A percentile compares a stretch with the other conserved stretches of the same genome.
phyloP scores from a whole-genome alignment of 2,797 vertebrate genomes.

The Myotis pilosus region DNA sequence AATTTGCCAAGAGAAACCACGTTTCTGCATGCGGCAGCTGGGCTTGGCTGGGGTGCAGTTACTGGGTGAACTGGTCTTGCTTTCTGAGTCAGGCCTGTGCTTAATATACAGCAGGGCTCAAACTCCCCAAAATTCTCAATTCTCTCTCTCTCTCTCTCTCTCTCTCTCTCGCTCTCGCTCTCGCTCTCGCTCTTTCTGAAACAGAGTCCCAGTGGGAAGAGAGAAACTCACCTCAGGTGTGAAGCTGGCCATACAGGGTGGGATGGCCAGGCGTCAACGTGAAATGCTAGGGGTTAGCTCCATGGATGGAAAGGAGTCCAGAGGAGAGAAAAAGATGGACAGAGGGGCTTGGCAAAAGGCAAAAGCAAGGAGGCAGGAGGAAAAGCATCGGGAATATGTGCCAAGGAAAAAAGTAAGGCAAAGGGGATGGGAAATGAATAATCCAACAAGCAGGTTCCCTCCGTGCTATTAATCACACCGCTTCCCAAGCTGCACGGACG shows the following conservation, averaged over 20 bases:
- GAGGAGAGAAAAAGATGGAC: constrained; percentile 59
- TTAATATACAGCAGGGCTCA: not conserved
- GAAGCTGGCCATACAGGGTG: constrained; percentile 84
- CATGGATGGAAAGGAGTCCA: constrained; percentile 76
- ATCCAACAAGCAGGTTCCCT: constrained; percentile 90
- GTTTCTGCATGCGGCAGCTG: constrained; percentile 40
- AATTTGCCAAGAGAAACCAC: constrained; percentile 73
- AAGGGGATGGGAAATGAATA: constrained; percentile 90
- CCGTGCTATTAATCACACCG: constrained; percentile 90
- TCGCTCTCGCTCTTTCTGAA: not conserved
- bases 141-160: no score
- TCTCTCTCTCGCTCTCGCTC: not conserved
- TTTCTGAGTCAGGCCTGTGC: not conserved
- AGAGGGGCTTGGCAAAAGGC: constrained; percentile 54
- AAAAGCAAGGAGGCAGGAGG: constrained; percentile 65
- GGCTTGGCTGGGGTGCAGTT: not conserved
- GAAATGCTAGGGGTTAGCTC: constrained; percentile 85
- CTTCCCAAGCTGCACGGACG: constrained; percentile 86
- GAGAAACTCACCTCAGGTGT: constrained; percentile 88
- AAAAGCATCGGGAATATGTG: constrained; percentile 82
- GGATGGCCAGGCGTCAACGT: constrained; percentile 81
- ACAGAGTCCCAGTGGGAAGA: constrained; percentile 81
- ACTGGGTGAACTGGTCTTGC: not conserved
- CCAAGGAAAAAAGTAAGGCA: constrained; percentile 75
- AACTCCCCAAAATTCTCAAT: not conserved